Base-by-base conservation (phyloP, 2,888 invertebrate species). In the Himalopsyche tibetana region DNA sequence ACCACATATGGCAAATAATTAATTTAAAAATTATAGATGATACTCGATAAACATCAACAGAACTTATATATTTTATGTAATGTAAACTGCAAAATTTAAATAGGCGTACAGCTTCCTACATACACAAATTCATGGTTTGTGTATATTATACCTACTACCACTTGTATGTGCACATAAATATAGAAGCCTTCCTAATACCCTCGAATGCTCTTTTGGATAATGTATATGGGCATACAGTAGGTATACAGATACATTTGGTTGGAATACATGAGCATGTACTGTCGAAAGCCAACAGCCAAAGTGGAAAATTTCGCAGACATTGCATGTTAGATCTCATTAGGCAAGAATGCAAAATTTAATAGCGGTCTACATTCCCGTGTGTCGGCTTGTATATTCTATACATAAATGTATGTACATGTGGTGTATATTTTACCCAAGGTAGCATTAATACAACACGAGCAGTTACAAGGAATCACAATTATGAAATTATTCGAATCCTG, bases 311-410 rank as follows among this genome's bases (percentile, higher is more conserved):
- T 84, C 51, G 56, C 80, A 84, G 63, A 84, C 82, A 55, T 84
- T 83, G 83, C 86, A 81, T 63, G 81, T 55, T 74, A 69, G 69
- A 81, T 81, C 83, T 83, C 83, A 86, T 86, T 86, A 83, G 69
- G 40, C 28, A 55, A 79, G 83, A 86, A 82, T 82, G 85, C 85
- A 85, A 85, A 85, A 82, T 56, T 55, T 82, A 85, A 82, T 82
- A 40, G 82, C 82, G 79, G 85, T 82, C 85, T 85, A 82, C 82
- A 85, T 85, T 74, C 82, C 63, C 81, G 74, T 51, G 80, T 81
- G 55, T 51, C 63, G 55, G 82, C 55, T 55, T 55, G 55, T 55
- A 55, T 82, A 74, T 74, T 36, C 63, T 56, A 63, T 84, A 63
- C 45, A 40, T 45, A 84, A 19, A 28, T 63, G 28, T 42, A 28